A percentile compares a stretch with the other conserved stretches of the same genome.
phyloP scores from a whole-genome alignment of 2,113 vertebrate genomes.

The Salvelinus fontinalis region DNA sequence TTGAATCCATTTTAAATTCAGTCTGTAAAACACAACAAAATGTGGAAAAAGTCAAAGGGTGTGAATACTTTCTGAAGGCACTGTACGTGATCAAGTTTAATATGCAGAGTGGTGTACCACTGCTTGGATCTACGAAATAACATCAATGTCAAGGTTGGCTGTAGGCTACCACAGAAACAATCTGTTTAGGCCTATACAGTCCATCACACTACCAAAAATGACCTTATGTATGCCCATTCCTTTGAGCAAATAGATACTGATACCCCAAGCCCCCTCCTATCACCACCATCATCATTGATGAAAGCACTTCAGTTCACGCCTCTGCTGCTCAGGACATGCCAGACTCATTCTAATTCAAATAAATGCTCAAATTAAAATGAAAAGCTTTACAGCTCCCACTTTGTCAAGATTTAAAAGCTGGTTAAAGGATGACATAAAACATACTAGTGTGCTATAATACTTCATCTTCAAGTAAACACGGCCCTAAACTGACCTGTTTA shows the following conservation, averaged over 20 bases:
- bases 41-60: no score
- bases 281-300: neutral
- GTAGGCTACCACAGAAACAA: neutral
- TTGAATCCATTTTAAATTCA: no score
- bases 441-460: no score
- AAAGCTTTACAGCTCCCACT: neutral
- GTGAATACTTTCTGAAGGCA: no score
- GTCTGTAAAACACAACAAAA: no score
- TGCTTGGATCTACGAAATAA: no score
- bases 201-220: neutral
- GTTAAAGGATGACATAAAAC: no score
- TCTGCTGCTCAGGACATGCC: neutral
- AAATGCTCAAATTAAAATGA: neutral
- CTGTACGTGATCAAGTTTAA: no score
- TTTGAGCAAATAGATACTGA: neutral
- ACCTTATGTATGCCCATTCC: neutral
- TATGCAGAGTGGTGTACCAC: no score
- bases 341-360: neutral
- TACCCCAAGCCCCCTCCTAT: neutral
- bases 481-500: no score
- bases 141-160: no score
- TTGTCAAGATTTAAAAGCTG: neutral
- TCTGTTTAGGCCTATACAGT: neutral
- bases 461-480: no score
- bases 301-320: neutral